phyloP scores from a whole-genome alignment of 1,140 invertebrate species.

The Sitophilus oryzae region DNA sequence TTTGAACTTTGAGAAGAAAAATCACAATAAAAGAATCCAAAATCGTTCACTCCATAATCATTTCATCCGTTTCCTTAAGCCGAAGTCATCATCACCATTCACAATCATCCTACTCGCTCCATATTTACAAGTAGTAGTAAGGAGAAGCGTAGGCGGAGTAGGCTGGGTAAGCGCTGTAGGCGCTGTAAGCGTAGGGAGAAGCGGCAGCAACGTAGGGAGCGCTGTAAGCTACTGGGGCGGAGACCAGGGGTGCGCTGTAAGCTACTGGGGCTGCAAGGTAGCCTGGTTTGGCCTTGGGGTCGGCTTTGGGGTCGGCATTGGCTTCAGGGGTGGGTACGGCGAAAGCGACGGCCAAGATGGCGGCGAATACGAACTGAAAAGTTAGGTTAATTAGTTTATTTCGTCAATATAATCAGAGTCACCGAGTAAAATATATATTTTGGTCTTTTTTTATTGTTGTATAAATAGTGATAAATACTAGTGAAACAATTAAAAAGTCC shows the following conservation, averaged over 20 bases:
- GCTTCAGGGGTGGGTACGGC: slow-evolving; percentile 25
- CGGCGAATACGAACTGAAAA: slow-evolving; percentile 15
- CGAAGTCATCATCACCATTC: no score
- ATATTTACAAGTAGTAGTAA: slow-evolving; percentile 5
- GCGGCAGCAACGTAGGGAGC: slow-evolving; percentile 7
- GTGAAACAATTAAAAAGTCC: no score
- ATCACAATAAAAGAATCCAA: no score
- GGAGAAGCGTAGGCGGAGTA: slow-evolving; percentile 24
- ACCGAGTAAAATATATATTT: no score
- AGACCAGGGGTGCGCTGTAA: slow-evolving; percentile 8
- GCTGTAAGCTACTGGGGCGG: slow-evolving; percentile 7
- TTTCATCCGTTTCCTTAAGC: no score
- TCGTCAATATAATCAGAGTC: no score
- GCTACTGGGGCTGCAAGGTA: slow-evolving; percentile 4
- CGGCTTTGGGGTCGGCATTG: slow-evolving; percentile 17
- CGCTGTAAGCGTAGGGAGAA: slow-evolving; percentile 18
- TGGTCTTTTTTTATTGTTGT: no score
- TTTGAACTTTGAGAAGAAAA: no score
- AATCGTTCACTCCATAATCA: no score
- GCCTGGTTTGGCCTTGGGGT: neutral
- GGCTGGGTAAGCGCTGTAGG: slow-evolving; percentile 15
- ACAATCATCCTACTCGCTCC: no score
- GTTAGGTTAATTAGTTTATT: no score
- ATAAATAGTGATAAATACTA: no score
- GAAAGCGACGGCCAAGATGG: slow-evolving; percentile 20